Evolutionary conservation across 1,140 invertebrate species (phyloP).

Genomic region (Drosophila biarmipes): DNA sequence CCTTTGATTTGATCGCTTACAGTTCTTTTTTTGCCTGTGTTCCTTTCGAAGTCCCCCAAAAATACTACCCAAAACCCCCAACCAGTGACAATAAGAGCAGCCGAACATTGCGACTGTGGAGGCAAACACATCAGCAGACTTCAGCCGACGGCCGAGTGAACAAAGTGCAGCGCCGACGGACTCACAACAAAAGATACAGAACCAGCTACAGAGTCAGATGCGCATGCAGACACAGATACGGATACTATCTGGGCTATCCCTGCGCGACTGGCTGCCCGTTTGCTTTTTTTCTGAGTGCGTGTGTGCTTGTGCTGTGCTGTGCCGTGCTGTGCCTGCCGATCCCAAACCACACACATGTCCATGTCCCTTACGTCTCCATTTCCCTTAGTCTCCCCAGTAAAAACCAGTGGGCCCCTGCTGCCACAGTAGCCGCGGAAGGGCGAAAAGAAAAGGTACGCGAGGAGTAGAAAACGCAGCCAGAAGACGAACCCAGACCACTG

Average conservation of each 20-base stretch:
- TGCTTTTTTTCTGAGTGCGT: slow-evolving; percentile 56
- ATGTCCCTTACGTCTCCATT: slow-evolving; percentile 24
- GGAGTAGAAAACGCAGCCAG: not conserved
- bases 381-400: slow-evolving; percentile 12
- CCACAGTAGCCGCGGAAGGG: slow-evolving; percentile 32
- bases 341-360: slow-evolving; percentile 11
- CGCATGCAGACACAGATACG: slow-evolving; percentile 19
- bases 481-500: slow-evolving; percentile 4
- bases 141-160: slow-evolving; percentile 33
- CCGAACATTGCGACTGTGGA: slow-evolving; percentile 2
- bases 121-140: slow-evolving; percentile 5
- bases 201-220: slow-evolving; percentile 7
- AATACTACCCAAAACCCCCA: not conserved
- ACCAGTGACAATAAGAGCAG: slow-evolving; percentile 30
- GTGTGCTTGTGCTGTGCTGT: slow-evolving; percentile 39
- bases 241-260: slow-evolving; percentile 35
- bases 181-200: slow-evolving; percentile 10
- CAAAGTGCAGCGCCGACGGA: slow-evolving; percentile 34
- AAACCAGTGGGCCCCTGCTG: slow-evolving; percentile 39
- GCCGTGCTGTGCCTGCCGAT: slow-evolving; percentile 29
- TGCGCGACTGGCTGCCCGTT: slow-evolving; percentile 51
- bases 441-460: slow-evolving; percentile 1
- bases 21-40: slow-evolving; percentile 47
- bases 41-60: slow-evolving; percentile 7
- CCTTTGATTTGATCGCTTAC: slow-evolving; percentile 46